Percentiles rank a stretch among this genome's conserved stretches.
Conservation (phyloP, 2,888 invertebrate genomes). For the Venusia cambrica region DNA sequence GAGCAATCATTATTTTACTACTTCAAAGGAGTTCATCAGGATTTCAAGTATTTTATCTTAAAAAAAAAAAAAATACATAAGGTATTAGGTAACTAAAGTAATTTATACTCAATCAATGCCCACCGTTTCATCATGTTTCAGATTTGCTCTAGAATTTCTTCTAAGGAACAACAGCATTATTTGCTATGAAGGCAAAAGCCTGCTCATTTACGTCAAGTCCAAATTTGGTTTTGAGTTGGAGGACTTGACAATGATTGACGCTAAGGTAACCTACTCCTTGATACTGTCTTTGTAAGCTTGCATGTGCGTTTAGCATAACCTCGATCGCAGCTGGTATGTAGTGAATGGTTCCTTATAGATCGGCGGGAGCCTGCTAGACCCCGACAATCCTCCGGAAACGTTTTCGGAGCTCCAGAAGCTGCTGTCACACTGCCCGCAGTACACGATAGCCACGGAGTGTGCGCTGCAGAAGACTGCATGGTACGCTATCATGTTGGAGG, state of each 20-base stretch:
- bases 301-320: too few species aligned
- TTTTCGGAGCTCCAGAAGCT: conserved; percentile 56
- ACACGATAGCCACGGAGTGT: conserved; percentile 53
- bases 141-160: conserved; percentile 35
- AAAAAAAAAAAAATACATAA: too few species aligned
- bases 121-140: conserved; percentile 33
- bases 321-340: too few species aligned
- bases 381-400: conserved; percentile 60
- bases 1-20: conserved; percentile 48
- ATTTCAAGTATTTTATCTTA: conserved; percentile 32
- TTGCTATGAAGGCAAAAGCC: conserved; percentile 61
- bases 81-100: too few species aligned
- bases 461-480: conserved; percentile 52
- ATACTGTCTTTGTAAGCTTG: too few species aligned
- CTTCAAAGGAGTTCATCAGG: conserved; percentile 34
- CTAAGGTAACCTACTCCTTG: conserved; percentile 41
- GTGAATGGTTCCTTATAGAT: too few species aligned
- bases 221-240: conserved; percentile 39
- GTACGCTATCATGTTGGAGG: conserved; percentile 47
- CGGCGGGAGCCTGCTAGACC: conserved; percentile 62
- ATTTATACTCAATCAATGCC: too few species aligned
- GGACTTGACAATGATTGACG: conserved; percentile 42
- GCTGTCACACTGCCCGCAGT: conserved; percentile 41
- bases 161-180: conserved; percentile 45
- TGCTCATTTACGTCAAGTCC: conserved; percentile 52